These are phyloP conservation scores for Hoplostethus atlanticus DNA, from an alignment of 2,797 vertebrate species.

Conservation along the genomic window DNA sequence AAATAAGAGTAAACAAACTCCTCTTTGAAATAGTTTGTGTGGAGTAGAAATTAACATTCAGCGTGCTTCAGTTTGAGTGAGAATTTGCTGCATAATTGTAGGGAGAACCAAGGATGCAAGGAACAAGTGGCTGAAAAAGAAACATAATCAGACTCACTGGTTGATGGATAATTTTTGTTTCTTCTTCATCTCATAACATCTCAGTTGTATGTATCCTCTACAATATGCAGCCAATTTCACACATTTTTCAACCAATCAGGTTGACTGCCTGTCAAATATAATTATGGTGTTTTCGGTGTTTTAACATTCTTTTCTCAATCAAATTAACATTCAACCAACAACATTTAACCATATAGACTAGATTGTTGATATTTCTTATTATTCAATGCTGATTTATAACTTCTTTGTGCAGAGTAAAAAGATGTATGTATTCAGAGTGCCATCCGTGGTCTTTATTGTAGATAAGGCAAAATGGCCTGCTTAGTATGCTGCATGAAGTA, in stretches of 20 bases:
- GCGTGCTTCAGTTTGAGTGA: not conserved
- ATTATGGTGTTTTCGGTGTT: slow-evolving; percentile 39
- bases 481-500: slow-evolving; percentile 19
- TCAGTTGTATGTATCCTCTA: not conserved
- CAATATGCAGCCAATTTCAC: not conserved
- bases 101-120: not conserved
- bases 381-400: not conserved
- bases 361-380: slow-evolving; percentile 1
- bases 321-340: slow-evolving; percentile 44
- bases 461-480: not conserved
- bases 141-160: slow-evolving; percentile 19
- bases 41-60: slow-evolving; percentile 30
- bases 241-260: slow-evolving; percentile 23
- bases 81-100: not conserved
- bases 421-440: not conserved
- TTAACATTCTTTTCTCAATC: slow-evolving; percentile 48
- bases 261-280: slow-evolving; percentile 23
- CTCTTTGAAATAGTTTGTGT: slow-evolving; percentile 31
- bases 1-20: slow-evolving; percentile 50
- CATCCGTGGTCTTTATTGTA: slow-evolving; percentile 8
- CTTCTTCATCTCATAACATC: not conserved
- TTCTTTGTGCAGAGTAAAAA: slow-evolving; percentile 14
- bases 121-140: slow-evolving; percentile 8
- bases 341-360: slow-evolving; percentile 12
- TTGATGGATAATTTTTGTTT: slow-evolving; percentile 32